Evolutionary conservation across 1,140 invertebrate species (phyloP), one percentile per base, ranked within the genome.

Genomic region (Hormaphis cornu): DNA sequence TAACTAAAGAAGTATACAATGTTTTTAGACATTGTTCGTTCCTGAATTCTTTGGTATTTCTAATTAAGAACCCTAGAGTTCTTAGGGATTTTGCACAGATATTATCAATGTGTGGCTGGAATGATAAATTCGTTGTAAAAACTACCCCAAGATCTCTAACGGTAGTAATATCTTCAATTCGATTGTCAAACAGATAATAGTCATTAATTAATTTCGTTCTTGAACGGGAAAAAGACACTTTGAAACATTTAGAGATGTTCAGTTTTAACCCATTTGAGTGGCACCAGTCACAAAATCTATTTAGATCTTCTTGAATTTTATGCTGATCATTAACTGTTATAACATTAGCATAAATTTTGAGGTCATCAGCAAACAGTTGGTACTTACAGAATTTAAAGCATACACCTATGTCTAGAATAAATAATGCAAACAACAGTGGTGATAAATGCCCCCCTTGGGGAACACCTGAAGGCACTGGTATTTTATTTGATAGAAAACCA

Each of bases 401-500:
- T 30, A 28, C 33, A 56, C n/a, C 33, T 22, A 59, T 33, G 30
- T 33, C 33, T 18, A 40, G 33, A 40, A 59, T 59, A 33, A 40
- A 59, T 22, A 59, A 40, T 18, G 40, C 16, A 59, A 59, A 59
- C 6, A 59, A 22, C 16, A 59, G 35, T 40, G 56, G 56, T 20
- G 33, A 33, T 40, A 59, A 26, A 20, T 40, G n/a, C n/a, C 56
- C 40, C n/a, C 56, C 30, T 33, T 59, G 56, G 6, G 56, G 56
- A 20, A 59, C 56, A 18, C 56, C 56, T 2, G 24, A 22, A 2
- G n/a, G n/a, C 16, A 59, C 35, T n/a, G 12, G 30, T 20, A 40
- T 40, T 26, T 20, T 3, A 22, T 26, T 40, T 40, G 33, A 40
- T 16, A 40, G 22, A 40, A 37, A 18, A 37, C 40, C 56, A 40